Percentiles rank a stretch among this genome's conserved stretches.
These are phyloP conservation scores for Blastobasis adustella DNA, from an alignment of 2,888 invertebrate genomes.

Conservation along the genomic window DNA sequence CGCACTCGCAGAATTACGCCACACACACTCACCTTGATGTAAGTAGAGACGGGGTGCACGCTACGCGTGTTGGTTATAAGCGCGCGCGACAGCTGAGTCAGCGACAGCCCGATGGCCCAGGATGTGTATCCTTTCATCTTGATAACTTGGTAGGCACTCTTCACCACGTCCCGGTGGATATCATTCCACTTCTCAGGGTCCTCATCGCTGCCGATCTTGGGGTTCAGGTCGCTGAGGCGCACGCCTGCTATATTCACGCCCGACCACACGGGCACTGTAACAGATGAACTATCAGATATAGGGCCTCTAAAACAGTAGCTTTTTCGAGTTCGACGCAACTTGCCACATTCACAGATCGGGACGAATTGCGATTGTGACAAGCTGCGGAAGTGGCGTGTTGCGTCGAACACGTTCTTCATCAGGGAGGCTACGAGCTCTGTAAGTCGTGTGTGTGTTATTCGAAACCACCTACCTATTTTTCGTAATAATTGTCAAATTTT, in stretches of 20 bases:
- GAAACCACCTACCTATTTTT: too few species aligned
- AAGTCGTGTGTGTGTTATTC: too few species aligned
- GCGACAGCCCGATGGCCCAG: conserved; percentile 91
- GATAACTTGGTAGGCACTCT: conserved; percentile 92
- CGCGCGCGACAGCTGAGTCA: conserved; percentile 80
- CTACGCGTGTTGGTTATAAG: conserved; percentile 83
- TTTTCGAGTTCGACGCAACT: neutral
- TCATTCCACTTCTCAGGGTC: conserved; percentile 88
- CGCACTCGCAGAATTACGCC: too few species aligned
- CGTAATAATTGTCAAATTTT: too few species aligned
- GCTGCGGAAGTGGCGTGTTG: too few species aligned
- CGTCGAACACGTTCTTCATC: too few species aligned
- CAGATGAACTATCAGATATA: neutral
- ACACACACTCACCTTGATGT: conserved; percentile 76
- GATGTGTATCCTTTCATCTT: conserved; percentile 92
- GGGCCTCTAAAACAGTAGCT: neutral
- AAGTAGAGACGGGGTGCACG: conserved; percentile 86
- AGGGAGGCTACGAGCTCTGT: too few species aligned
- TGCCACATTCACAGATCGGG: too few species aligned
- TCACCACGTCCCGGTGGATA: conserved; percentile 85
- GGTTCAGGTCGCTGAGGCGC: conserved; percentile 84
- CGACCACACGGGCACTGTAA: conserved; percentile 92
- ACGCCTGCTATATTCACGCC: conserved; percentile 95
- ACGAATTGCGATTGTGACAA: too few species aligned
- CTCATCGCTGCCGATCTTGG: conserved; percentile 79